Evolutionary conservation across 2,888 invertebrate species (phyloP), one percentile per base, ranked within the genome.

Genomic region (Phymatocera aterrima): DNA sequence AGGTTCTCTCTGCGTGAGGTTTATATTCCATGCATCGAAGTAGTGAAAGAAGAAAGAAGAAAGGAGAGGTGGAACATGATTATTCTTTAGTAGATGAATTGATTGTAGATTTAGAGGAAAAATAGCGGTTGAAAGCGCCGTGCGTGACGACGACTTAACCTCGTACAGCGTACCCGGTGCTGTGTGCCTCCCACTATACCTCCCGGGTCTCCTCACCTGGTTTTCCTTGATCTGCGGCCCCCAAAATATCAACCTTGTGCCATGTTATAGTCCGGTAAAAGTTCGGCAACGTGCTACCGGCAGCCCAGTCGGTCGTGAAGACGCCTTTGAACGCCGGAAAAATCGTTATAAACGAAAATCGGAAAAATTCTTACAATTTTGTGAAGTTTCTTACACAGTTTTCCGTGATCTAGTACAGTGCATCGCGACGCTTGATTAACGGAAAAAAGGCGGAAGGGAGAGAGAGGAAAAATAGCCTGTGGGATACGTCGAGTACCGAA

Each of bases 171-270:
- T 31, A 72, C 72, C 51, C 24, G 72, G 72, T n/a, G 18, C n/a
- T 18, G 31, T n/a, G 34, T 34, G 10, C 18, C 72, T 72, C 72
- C 72, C 72, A 72, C n/a, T n/a, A n/a, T n/a, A n/a, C 48, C 72
- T 48, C 34, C 3, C 31, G 48, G 68, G 10, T 6, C 12, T 31
- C 34, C 72, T 72, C 34, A 72, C 72, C 72, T 12, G 72, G 72
- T 72, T 72, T 72, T 72, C 72, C 72, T 72, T 72, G 72, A 72
- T 72, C 72, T 48, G 70, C 34, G 31, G 72, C 21, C 51, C 15
- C 48, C 72, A 51, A 21, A n/a, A n/a, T 64, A n/a, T 10, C 12
- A 64, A 46, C 68, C 68, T 68, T 68, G 68, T 6, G 72, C 51
- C n/a, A 12, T 72, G 72, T 51, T 34, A 18, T 31, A 34, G 72